Base-by-base conservation (phyloP, 2,888 invertebrate genomes). In the Idaea aversata region DNA sequence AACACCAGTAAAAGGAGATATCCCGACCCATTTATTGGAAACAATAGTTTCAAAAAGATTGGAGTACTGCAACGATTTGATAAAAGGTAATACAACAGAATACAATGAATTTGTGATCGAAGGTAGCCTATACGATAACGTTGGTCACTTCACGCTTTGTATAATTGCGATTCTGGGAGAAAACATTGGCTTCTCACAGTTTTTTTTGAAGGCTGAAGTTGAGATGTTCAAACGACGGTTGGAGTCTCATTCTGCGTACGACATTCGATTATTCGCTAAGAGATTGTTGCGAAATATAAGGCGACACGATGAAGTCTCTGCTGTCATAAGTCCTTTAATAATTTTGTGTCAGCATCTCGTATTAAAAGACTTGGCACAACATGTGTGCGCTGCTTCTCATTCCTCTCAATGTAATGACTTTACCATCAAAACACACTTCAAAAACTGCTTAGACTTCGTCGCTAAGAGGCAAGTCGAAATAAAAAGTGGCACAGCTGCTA, bases 61-160 rank as follows among this genome's bases (percentile, higher is more conserved):
- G 65, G 85, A 91, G 65, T 94, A 93, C 79, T 88, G 95, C 69
- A 87, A 88, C 75, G 76, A 84, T 5, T 67, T 93, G 65, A 75
- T 82, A 60, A 82, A 82, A 61, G 79, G 82, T 36, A 81, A 88
- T 65, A 68, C 77, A 63, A 69, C 69, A 35, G 73, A 73, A 69
- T 94, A 93, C 68, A 93, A 93, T 61, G 94, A 94, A 82, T 94
- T 93, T 84, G 85, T 95, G 60, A 80, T 94, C 15, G 95, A 95
- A 82, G 94, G 94, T 70, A 94, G 94, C 67, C 73, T 90, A 10
- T 91, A 94, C 70, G 95, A 95, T 74, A 93, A 93, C 69, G 88
- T 94, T 61, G 94, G 95, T 57, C 95, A 95, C 80, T 95, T 94
- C 75, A 87, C 88, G 74, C 77, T 94, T 15, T 93, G 94, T 81